These are phyloP conservation scores for Synergus umbraculus DNA, from an alignment of 2,888 invertebrate genomes.

Conservation along the genomic window DNA sequence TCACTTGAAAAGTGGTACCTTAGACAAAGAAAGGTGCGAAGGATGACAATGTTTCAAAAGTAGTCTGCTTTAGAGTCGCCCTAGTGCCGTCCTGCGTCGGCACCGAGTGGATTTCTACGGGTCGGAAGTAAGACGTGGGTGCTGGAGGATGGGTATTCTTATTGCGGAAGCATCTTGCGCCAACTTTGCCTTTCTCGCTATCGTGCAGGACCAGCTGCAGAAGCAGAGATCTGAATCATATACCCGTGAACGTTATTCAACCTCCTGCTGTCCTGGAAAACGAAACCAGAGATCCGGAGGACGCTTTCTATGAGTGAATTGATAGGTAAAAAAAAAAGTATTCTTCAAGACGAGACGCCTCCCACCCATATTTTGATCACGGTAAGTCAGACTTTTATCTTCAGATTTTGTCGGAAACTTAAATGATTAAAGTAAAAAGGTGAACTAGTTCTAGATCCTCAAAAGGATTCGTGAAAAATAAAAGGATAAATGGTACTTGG, in stretches of 20 bases:
- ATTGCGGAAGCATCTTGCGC: slow-evolving; percentile 46
- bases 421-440: neutral
- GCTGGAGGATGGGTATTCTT: slow-evolving; percentile 36
- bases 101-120: slow-evolving; percentile 33
- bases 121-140: slow-evolving; percentile 40
- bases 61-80: slow-evolving; percentile 18
- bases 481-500: slow-evolving; percentile 51
- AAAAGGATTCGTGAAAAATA: slow-evolving; percentile 45
- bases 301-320: slow-evolving; percentile 8
- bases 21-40: slow-evolving; percentile 39
- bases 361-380: no score
- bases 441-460: neutral
- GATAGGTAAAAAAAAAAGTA: no score
- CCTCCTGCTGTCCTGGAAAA: neutral
- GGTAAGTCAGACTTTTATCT: no score
- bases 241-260: slow-evolving; percentile 15
- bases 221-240: slow-evolving; percentile 25
- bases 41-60: slow-evolving; percentile 42
- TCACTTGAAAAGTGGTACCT: slow-evolving; percentile 41
- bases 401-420: no score
- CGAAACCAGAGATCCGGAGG: neutral
- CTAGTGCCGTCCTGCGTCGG: slow-evolving; percentile 18
- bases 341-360: no score
- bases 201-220: slow-evolving; percentile 42
- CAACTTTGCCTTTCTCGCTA: slow-evolving; percentile 43